phyloP scores from a whole-genome alignment of 2,888 invertebrate genomes.

The Poecilobothrus nobilitatus region DNA sequence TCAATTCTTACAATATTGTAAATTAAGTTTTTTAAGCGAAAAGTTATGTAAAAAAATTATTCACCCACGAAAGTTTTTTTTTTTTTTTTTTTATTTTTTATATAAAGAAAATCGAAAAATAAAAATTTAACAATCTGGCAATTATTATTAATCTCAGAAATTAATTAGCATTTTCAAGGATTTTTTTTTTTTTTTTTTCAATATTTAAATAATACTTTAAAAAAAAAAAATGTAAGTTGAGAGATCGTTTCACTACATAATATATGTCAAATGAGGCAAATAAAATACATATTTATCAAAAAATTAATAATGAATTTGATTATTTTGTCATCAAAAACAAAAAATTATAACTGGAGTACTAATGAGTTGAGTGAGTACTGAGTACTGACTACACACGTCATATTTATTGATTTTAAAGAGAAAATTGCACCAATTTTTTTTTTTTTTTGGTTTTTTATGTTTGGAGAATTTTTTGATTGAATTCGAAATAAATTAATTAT shows the following conservation, averaged over 20 bases:
- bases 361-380: too few species aligned
- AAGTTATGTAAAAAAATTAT: not conserved
- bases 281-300: not conserved
- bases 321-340: not conserved
- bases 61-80: not conserved
- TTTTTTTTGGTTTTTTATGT: too few species aligned
- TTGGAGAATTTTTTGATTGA: too few species aligned
- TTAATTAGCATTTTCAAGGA: constrained; percentile 6
- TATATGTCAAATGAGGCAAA: not conserved
- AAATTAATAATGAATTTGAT: not conserved
- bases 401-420: too few species aligned
- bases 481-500: too few species aligned
- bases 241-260: not conserved
- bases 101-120: too few species aligned
- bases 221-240: not conserved
- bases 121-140: not conserved
- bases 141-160: not conserved
- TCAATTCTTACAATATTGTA: too few species aligned
- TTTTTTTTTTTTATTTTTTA: not conserved
- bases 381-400: too few species aligned
- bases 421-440: too few species aligned
- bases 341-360: not conserved
- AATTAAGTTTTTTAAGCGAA: not conserved
- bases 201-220: not conserved
- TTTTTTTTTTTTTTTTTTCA: not conserved